Evolutionary conservation across 2,797 vertebrate species (phyloP).

Genomic region (Helostoma temminkii): DNA sequence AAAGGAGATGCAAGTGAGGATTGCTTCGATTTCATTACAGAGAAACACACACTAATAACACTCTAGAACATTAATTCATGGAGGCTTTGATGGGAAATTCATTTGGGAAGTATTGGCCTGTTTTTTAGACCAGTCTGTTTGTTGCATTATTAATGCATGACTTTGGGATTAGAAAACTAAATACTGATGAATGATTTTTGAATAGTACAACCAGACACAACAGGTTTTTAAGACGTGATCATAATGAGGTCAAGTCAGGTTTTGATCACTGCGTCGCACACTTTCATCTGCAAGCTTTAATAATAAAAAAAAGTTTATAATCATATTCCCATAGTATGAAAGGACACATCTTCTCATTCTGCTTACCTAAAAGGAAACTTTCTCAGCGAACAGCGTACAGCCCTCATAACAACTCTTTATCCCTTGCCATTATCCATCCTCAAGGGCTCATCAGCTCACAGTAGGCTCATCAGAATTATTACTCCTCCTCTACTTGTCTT

Average conservation of each 20-base stretch:
- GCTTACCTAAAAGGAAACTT: constrained; percentile 59
- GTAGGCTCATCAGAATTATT: constrained; percentile 77
- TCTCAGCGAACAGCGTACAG: constrained; percentile 38
- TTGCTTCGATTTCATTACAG: constrained; percentile 76
- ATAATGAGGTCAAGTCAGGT: constrained; percentile 12
- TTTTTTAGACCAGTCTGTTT: constrained; percentile 59
- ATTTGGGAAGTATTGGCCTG: constrained; percentile 69
- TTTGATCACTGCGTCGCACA: neutral
- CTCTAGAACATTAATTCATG: constrained; percentile 79
- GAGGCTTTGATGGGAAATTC: constrained; percentile 81
- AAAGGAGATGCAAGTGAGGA: constrained; percentile 64
- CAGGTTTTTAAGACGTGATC: constrained; percentile 7
- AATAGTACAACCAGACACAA: constrained; percentile 39
- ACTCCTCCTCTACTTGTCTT: constrained; percentile 76
- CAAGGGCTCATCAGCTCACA: constrained; percentile 76
- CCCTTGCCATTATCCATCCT: constrained; percentile 71
- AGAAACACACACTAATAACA: constrained; percentile 76
- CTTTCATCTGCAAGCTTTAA: constrained; percentile 29
- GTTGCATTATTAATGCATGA: constrained; percentile 82
- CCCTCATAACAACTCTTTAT: constrained; percentile 58
- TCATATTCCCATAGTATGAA: neutral
- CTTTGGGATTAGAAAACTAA: constrained; percentile 60
- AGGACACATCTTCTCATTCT: constrained; percentile 10
- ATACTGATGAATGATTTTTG: constrained; percentile 65
- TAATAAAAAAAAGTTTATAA: constrained; percentile 6